These are phyloP conservation scores for Elysia crispata DNA, from an alignment of 2,888 invertebrate genomes.

Conservation along the genomic window DNA sequence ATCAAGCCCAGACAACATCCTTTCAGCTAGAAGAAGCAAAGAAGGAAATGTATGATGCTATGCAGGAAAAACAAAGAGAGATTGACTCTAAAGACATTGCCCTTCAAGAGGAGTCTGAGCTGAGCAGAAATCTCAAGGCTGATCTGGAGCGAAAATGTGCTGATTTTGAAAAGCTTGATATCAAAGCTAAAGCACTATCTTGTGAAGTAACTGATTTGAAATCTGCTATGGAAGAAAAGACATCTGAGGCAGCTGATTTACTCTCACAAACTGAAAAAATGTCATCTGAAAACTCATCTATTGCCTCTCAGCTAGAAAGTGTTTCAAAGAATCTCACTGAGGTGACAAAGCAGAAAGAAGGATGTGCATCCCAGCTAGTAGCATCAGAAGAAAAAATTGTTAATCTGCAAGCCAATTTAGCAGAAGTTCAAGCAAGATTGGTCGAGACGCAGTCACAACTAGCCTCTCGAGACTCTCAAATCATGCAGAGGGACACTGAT, in stretches of 20 bases:
- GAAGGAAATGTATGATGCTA: background rate
- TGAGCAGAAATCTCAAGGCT: background rate
- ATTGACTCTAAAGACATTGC: background rate
- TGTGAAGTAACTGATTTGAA: background rate
- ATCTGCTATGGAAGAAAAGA: slow-evolving; percentile 22
- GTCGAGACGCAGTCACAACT: slow-evolving; percentile 1
- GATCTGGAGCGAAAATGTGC: slow-evolving; percentile 2
- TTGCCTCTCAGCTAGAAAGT: slow-evolving; percentile 21
- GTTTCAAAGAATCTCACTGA: background rate
- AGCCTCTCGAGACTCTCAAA: background rate
- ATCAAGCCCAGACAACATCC: background rate
- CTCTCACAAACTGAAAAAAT: slow-evolving; percentile 27
- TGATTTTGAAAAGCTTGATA: slow-evolving; percentile 7
- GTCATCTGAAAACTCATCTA: slow-evolving; percentile 3
- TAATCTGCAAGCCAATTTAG: too few species aligned
- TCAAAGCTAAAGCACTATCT: background rate
- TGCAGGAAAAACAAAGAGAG: slow-evolving; percentile 10
- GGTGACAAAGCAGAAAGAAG: too few species aligned
- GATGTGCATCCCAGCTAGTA: too few species aligned
- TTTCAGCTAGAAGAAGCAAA: slow-evolving; percentile 9
- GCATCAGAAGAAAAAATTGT: too few species aligned
- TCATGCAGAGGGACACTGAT: too few species aligned
- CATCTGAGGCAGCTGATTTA: slow-evolving; percentile 22
- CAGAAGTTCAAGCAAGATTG: background rate
- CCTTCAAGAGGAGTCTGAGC: background rate